phyloP scores from a whole-genome alignment of 2,113 vertebrate genomes.

The Sclerurus mexicanus region DNA sequence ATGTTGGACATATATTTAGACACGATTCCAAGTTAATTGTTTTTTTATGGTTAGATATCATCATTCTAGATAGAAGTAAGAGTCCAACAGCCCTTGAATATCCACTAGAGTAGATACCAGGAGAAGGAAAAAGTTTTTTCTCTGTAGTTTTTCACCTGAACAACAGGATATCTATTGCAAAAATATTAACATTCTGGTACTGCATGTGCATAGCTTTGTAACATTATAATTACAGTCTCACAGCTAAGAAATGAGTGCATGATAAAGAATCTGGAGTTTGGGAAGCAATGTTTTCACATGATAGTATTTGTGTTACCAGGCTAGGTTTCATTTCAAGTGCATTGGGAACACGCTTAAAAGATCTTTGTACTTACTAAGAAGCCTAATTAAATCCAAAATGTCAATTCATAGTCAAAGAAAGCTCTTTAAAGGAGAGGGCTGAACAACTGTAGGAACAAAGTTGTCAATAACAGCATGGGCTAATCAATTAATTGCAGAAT shows the following conservation, averaged over 20 bases:
- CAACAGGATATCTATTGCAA: neutral
- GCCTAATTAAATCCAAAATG: neutral
- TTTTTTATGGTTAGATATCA: neutral
- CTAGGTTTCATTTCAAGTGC: neutral
- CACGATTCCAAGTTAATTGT: neutral
- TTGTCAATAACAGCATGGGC: neutral
- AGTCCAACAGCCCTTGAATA: neutral
- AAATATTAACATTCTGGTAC: neutral
- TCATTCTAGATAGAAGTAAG: neutral
- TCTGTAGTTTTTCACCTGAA: neutral
- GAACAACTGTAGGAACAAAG: neutral
- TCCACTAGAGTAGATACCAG: neutral
- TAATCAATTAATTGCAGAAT: neutral
- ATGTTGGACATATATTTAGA: neutral
- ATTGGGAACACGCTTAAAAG: neutral
- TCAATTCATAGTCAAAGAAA: neutral
- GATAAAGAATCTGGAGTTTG: neutral
- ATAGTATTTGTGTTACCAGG: neutral
- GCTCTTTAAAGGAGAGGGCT: neutral
- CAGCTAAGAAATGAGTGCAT: neutral
- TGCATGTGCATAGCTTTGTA: neutral
- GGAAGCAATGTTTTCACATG: neutral
- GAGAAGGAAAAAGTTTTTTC: fast-evolving
- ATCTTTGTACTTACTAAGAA: neutral
- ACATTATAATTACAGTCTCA: neutral